Evolutionary conservation across 2,797 vertebrate species (phyloP), one percentile per base, ranked within the genome.

Genomic region (Orientallactaga sibirica): DNA sequence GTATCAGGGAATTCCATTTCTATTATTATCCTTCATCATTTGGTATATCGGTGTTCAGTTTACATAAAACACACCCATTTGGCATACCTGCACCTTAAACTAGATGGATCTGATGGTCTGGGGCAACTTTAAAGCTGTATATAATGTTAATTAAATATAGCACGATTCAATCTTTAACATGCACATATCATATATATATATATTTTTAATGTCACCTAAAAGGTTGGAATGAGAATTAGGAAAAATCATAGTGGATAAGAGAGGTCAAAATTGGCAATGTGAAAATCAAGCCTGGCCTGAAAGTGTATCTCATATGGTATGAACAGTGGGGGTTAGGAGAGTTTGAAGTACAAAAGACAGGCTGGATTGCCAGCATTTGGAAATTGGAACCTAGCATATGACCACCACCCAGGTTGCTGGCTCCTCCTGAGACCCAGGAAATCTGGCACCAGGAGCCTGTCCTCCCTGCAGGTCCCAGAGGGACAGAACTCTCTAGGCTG

Each of bases 261-360:
- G 86, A 94, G 86, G 82, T 94, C 88, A 90, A 79, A 94, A 90
- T 18, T 19, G 22, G 92, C 37, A 82, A 74, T 43, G 16, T 4
- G 22, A 79, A 52, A 66, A 25, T 67, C 0, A 18, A 41, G 15
- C 64, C 75, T 92, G 93, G 93, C 86, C 89, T 67, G 75, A 29
- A 92, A 68, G 90, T 33, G 5, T 48, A 4, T 86, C 95, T 94
- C 92, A 93, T 73, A 85, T 94, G 89, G 92, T 62, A 41, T 11
- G 16, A 95, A 37, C 20, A 20, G 90, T 5, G 19, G 83, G 81
- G 74, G 52, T 48, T 66, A 67, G 64, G 25, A 41, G 68, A 79
- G 82, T 81, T 90, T 94, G 92, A 93, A 90, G 84, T 22, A 25
- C 25, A 52, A 71, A 66, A 80, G 86, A 55, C 0, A 24, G 85